These are phyloP conservation scores for Ostrea edulis DNA, from an alignment of 1,140 invertebrate species.

Conservation along the genomic window DNA sequence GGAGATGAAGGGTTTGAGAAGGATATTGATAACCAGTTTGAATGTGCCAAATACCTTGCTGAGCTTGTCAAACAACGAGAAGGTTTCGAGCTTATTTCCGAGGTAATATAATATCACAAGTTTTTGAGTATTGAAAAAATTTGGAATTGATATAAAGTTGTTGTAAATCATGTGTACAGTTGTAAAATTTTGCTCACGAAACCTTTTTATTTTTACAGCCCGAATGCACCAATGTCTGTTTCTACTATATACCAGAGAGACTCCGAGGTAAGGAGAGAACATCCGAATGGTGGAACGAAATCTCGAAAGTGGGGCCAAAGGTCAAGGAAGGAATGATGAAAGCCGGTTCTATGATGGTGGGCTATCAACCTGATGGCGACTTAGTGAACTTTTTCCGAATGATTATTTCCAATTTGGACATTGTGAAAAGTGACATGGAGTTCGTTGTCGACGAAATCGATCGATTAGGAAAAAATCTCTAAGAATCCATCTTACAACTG, in stretches of 20 bases:
- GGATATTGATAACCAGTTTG: constrained; percentile 66
- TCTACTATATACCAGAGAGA: constrained; percentile 97
- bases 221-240: constrained; percentile 96
- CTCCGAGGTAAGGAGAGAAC: constrained; percentile 89
- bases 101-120: constrained; percentile 6
- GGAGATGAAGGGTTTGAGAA: constrained; percentile 63
- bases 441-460: constrained; percentile 95
- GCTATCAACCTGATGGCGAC: constrained; percentile 95
- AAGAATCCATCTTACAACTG: not conserved
- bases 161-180: not conserved
- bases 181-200: not conserved
- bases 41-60: constrained; percentile 52
- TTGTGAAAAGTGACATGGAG: constrained; percentile 92
- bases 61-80: constrained; percentile 38
- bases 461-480: constrained; percentile 88
- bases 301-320: constrained; percentile 95
- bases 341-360: constrained; percentile 96
- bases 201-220: constrained; percentile 83
- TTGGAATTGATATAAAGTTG: not conserved
- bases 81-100: constrained; percentile 38
- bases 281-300: constrained; percentile 87
- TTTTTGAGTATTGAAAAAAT: not conserved
- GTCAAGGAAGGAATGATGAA: constrained; percentile 98
- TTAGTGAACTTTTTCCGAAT: constrained; percentile 98
- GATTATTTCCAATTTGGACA: constrained; percentile 96